phyloP scores from a whole-genome alignment of 37 sponge, comb jelly and placozoan species.

The Chondrilla cf. caribensis region DNA sequence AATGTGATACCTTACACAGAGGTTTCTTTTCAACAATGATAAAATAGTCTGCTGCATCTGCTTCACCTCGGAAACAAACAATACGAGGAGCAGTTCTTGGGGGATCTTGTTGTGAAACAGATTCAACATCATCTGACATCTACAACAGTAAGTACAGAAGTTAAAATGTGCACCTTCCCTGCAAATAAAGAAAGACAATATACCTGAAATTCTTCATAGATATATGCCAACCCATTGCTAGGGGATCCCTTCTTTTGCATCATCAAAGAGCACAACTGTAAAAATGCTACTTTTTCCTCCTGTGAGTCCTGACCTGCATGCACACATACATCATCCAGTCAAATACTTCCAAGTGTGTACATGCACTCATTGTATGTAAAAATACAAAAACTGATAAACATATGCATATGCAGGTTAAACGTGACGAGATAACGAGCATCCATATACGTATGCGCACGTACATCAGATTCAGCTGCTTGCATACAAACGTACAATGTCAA shows the following conservation, averaged over 20 bases:
- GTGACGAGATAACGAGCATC: too few relatives aligned
- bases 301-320: background rate
- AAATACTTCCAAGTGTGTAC: too few relatives aligned
- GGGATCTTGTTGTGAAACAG: constrained; percentile 16
- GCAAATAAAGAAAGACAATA: background rate
- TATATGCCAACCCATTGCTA: background rate
- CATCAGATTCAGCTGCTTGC: too few relatives aligned
- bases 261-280: constrained; percentile 12
- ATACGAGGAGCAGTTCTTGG: constrained; percentile 20
- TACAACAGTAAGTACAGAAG: background rate
- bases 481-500: too few relatives aligned
- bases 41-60: constrained; percentile 5
- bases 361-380: too few relatives aligned
- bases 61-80: background rate
- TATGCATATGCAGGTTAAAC: too few relatives aligned
- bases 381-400: too few relatives aligned
- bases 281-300: background rate
- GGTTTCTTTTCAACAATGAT: background rate
- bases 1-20: background rate
- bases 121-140: constrained; percentile 15
- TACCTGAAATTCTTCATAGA: constrained; percentile 21
- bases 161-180: background rate
- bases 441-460: too few relatives aligned
- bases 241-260: background rate
- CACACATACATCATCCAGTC: too few relatives aligned